Evolutionary conservation across 2,888 invertebrate genomes (phyloP), one percentile per base, ranked within the genome.

Genomic region (Cylindroiulus punctatus): DNA sequence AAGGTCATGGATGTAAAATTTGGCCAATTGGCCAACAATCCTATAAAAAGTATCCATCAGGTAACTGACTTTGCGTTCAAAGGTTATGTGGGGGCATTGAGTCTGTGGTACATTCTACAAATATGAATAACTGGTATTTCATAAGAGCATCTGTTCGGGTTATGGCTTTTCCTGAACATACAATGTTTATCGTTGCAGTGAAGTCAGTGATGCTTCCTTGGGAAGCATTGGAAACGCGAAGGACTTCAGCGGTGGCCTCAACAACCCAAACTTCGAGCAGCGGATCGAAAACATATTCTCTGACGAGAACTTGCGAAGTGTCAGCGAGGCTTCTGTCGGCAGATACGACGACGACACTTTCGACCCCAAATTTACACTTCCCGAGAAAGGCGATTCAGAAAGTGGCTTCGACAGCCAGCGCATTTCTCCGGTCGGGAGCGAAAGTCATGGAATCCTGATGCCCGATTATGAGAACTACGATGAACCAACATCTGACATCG

Each of bases 201-300:
- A 81, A 17, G 30, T 17, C 17, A 36, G 81, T 8, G 17, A n/a
- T 2, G n/a, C 1, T 52, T 81, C 81, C 36, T 7, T 84, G 26
- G 47, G 36, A 52, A 32, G 36, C 32, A 42, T 84, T 26, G 12
- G 10, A 30, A 36, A n/a, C 19, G 84, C 40, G 30, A 52, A 47
- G 26, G 84, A 36, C 22, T 84, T 84, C 47, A n/a, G 22, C 22
- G 84, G 84, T 5, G 84, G 84, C 22, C 22, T 22, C 10, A 84
- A 84, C 52, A 84, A 84, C 30, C 84, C 84, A 42, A 26, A 42
- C 12, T 47, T 84, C 4, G 81, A 81, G 36, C 32, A 81, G 36
- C 22, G 81, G 17, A 81, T 81, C 30, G 81, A 81, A 17, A 30
- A 81, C 17, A 81, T 81, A 1, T 81, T 81, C 36, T 1, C 26